phyloP scores from a whole-genome alignment of 2,797 vertebrate species.

The Semotilus atromaculatus region DNA sequence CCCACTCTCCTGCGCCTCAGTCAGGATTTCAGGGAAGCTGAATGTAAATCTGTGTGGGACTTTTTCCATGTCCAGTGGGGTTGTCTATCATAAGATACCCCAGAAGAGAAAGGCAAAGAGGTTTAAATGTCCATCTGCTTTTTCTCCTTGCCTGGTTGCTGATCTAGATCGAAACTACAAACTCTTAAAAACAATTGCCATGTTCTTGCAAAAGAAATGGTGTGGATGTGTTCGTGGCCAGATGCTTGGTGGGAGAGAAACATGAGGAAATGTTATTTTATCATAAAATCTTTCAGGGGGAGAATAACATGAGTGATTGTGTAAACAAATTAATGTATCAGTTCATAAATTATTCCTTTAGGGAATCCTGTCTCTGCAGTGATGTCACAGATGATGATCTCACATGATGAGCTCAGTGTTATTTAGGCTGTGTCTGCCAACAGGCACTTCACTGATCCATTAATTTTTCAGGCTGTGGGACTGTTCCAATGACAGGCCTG shows the following conservation, averaged over 20 bases:
- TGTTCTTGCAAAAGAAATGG: not conserved
- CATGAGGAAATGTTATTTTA: slow-evolving; percentile 15
- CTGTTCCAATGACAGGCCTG: slow-evolving; percentile 1
- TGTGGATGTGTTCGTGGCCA: slow-evolving; percentile 22
- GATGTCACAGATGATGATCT: slow-evolving; percentile 47
- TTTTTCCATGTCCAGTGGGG: not conserved
- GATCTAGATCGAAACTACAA: slow-evolving; percentile 19
- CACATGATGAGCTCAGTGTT: slow-evolving; percentile 40
- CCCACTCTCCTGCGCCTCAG: not conserved
- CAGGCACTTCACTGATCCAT: slow-evolving; percentile 34
- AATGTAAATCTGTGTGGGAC: not conserved
- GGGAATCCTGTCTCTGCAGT: slow-evolving; percentile 28
- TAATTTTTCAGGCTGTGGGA: slow-evolving; percentile 25
- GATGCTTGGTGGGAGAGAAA: slow-evolving; percentile 15
- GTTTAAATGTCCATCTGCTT: not conserved
- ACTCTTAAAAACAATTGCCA: not conserved
- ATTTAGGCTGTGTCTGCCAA: slow-evolving; percentile 35
- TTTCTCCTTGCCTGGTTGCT: slow-evolving; percentile 3
- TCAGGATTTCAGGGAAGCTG: not conserved
- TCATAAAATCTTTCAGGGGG: slow-evolving; percentile 13
- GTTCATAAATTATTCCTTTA: slow-evolving; percentile 36
- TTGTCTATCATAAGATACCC: slow-evolving; percentile 5
- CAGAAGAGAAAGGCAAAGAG: slow-evolving; percentile 4
- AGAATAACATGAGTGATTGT: slow-evolving; percentile 7
- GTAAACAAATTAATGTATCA: slow-evolving; percentile 29